Conservation (phyloP, 2,797 vertebrate genomes). For the Zonotrichia albicollis region DNA sequence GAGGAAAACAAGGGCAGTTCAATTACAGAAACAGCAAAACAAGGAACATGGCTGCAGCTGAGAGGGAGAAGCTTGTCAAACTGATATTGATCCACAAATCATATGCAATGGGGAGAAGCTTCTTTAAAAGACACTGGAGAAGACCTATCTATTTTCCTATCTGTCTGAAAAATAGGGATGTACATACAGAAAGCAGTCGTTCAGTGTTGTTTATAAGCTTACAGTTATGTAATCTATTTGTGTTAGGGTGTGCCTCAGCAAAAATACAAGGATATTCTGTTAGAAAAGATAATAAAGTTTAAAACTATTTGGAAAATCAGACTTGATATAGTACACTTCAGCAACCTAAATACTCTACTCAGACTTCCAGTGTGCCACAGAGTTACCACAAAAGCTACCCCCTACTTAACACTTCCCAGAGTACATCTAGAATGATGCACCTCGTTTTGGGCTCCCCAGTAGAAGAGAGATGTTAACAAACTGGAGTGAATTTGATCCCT, state of each 20-base stretch:
- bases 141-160: neutral
- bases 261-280: neutral
- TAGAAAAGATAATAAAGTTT: neutral
- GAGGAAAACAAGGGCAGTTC: neutral
- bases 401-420: neutral
- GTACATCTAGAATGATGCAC: neutral
- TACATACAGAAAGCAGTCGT: neutral
- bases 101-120: neutral
- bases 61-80: neutral
- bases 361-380: neutral
- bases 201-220: neutral
- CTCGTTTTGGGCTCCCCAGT: rapidly evolving
- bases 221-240: neutral
- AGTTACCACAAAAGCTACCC: neutral
- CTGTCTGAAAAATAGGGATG: neutral
- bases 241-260: neutral
- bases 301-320: neutral
- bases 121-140: neutral
- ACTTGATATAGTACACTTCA: neutral
- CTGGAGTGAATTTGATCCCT: neutral
- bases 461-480: neutral
- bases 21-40: neutral
- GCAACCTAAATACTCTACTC: neutral
- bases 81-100: neutral
- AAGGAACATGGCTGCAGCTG: neutral